Evolutionary conservation across 2,797 vertebrate genomes (phyloP).

Genomic region (Lerista edwardsae): DNA sequence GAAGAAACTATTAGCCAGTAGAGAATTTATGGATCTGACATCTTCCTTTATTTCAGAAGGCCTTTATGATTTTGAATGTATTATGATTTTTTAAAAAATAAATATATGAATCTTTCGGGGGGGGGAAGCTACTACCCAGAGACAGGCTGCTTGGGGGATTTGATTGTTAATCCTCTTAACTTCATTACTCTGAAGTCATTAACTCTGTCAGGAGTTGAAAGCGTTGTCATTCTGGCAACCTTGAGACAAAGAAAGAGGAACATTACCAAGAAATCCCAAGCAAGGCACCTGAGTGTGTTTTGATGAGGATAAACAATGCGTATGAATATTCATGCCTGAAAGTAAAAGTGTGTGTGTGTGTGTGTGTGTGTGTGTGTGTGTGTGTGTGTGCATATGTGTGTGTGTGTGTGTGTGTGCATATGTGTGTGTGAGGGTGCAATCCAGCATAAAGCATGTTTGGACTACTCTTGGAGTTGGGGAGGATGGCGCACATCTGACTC

Average conservation of each 20-base stretch:
- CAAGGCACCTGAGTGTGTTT: constrained; percentile 52
- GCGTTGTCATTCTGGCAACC: constrained; percentile 48
- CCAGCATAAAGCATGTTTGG: no score
- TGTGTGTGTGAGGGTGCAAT: neutral
- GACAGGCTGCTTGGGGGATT: constrained; percentile 55
- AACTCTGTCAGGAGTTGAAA: constrained; percentile 55
- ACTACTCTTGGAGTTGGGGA: no score
- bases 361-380: neutral
- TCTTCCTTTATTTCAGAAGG: constrained; percentile 23
- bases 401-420: neutral
- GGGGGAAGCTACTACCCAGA: constrained; percentile 28
- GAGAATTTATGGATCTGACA: neutral
- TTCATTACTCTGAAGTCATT: constrained; percentile 46
- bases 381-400: neutral
- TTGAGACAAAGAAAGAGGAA: constrained; percentile 48
- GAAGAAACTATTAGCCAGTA: neutral
- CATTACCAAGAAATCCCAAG: constrained; percentile 47
- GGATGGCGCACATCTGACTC: no score
- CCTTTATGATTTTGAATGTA: constrained; percentile 23
- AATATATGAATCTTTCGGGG: constrained; percentile 24
- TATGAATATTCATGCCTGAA: constrained; percentile 66
- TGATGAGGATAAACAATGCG: constrained; percentile 67
- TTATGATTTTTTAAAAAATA: constrained; percentile 27
- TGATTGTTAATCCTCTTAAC: constrained; percentile 58
- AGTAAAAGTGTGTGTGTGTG: neutral